Base-by-base conservation (phyloP, 1,140 invertebrate species). In the Ooceraea biroi region DNA sequence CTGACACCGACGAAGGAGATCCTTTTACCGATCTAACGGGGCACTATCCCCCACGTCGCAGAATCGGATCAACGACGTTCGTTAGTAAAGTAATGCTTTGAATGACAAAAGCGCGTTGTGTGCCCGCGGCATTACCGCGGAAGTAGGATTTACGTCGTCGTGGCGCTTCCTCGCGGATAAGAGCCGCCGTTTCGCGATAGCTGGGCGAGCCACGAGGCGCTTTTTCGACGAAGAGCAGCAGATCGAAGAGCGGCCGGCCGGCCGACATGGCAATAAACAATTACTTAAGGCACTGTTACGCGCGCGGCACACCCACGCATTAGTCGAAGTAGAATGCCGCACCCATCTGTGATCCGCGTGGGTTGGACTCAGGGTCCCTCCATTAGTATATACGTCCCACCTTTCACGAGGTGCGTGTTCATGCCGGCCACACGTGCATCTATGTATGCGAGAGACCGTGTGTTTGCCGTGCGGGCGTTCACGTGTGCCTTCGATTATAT, bases 201-300 rank as follows among this genome's bases (percentile, higher is more conserved):
- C 68, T 50, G 87, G 83, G 86, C 73, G 86, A 82, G 86, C 61
- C 83, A 61, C 63, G 63, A 52, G 52, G 73, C 58, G 72, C 88
- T 84, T 46, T 86, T 88, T 87, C 86, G 85, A 83, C 85, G 85
- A 72, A 76, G 85, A 72, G 85, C 82, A 58, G 55, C 57, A 87
- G 89, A 88, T 89, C 90, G 90, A 88, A 92, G 89, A 68, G 83
- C 84, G 88, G 74, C 87, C 86, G 91, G 91, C 90, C 91, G 82
- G 72, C 89, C 88, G 91, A 92, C 91, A 92, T 90, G 90, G 93
- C 91, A 93, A 93, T 93, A 93, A 93, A 93, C 93, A 93, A 93
- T 93, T 93, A 93, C 92, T 93, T 93, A 93, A 93, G 92, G 92
- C 91, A 91, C 89, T 90, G 91, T 93, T 92, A 93, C 89, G 92